Percentiles rank a stretch among this genome's conserved stretches.
Conservation (phyloP, 64 coral and sea anemone species). For the Pachyseris speciosa region DNA sequence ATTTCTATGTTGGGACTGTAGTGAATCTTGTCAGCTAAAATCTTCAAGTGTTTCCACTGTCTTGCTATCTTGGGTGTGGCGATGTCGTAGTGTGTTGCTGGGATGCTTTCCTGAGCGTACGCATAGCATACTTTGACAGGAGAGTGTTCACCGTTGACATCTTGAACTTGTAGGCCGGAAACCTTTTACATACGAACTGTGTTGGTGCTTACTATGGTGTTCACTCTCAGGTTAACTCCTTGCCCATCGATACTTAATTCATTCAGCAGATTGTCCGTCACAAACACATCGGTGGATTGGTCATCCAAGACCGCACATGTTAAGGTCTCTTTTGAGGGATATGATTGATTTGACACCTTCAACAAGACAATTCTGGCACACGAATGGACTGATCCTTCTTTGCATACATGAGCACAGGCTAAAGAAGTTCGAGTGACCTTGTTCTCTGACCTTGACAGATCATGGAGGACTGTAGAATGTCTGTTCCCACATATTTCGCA, state of each 20-base stretch:
- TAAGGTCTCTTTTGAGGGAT: not conserved
- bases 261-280: slow-evolving; percentile 6
- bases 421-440: no score
- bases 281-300: slow-evolving; percentile 59
- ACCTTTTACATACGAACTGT: not conserved
- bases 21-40: not conserved
- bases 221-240: slow-evolving; percentile 19
- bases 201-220: not conserved
- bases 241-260: not conserved
- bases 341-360: no score
- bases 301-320: slow-evolving; percentile 75
- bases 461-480: no score
- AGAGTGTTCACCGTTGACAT: not conserved
- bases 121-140: not conserved
- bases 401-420: no score
- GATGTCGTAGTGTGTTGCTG: not conserved
- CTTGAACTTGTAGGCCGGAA: slow-evolving; percentile 39
- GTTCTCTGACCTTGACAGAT: no score
- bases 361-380: not conserved
- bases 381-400: no score
- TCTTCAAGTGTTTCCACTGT: not conserved
- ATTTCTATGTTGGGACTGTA: slow-evolving; percentile 12
- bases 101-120: not conserved
- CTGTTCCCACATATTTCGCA: no score
- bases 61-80: not conserved